phyloP scores from a whole-genome alignment of 2,113 vertebrate species.

The Tyto alba region DNA sequence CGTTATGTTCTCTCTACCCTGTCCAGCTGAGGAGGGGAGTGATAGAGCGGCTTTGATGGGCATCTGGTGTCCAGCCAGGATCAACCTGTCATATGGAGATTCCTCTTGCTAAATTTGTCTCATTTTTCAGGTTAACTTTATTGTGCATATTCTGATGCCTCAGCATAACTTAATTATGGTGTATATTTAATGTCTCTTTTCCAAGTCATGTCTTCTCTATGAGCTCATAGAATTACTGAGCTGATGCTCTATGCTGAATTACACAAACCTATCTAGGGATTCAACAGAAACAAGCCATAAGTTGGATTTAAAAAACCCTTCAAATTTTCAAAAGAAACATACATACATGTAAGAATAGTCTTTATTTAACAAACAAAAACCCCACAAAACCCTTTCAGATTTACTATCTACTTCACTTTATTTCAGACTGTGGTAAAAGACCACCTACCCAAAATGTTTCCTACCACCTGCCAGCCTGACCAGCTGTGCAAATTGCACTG shows the following conservation, averaged over 20 bases:
- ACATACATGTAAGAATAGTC: neutral
- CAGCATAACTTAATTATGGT: neutral
- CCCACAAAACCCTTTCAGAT: neutral
- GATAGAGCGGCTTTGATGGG: neutral
- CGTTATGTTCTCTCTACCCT: neutral
- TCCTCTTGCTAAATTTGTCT: neutral
- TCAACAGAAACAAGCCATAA: neutral
- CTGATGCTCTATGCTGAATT: neutral
- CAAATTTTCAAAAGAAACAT: neutral
- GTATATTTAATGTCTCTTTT: neutral
- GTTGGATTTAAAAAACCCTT: neutral
- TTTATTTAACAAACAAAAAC: neutral
- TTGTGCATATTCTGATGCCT: neutral
- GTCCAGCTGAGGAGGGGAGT: neutral
- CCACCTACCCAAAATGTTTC: constrained; percentile 11
- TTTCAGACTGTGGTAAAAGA: neutral
- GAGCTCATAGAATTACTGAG: neutral
- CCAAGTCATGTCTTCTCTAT: neutral
- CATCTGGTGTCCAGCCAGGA: neutral
- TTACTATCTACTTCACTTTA: neutral
- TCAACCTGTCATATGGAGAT: neutral
- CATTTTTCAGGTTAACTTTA: neutral
- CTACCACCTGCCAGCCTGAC: neutral
- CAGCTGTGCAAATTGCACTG: constrained; percentile 29
- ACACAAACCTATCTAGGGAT: neutral